phyloP scores from a whole-genome alignment of 2,797 vertebrate species.

The Vireo griseus region DNA sequence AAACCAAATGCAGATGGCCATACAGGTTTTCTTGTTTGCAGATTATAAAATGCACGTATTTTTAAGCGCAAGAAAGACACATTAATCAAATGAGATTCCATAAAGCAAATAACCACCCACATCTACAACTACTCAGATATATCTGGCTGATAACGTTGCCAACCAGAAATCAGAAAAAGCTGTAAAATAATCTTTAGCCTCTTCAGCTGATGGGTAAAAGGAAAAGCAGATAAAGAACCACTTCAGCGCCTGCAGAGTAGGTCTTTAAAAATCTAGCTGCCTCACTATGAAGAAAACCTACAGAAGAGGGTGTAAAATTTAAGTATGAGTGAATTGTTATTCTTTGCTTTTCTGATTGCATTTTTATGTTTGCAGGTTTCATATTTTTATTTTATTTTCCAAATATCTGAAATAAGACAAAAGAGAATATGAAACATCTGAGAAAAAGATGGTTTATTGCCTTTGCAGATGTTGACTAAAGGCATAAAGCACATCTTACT shows the following conservation, averaged over 20 bases:
- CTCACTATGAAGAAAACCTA: not conserved
- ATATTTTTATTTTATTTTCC: not conserved
- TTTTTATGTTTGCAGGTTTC: accelerated
- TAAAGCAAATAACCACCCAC: not conserved
- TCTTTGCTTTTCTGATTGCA: not conserved
- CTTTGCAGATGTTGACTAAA: not conserved
- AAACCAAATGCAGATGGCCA: not conserved
- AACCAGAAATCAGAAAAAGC: not conserved
- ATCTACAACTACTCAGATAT: not conserved
- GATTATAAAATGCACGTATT: not conserved
- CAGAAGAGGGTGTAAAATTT: not conserved
- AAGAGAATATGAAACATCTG: not conserved
- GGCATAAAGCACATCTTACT: not conserved
- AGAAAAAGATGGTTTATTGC: not conserved
- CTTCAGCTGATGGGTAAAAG: not conserved
- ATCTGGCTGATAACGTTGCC: not conserved
- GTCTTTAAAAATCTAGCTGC: not conserved
- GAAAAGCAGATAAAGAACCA: not conserved
- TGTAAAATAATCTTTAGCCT: not conserved
- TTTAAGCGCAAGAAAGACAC: not conserved
- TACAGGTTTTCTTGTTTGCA: not conserved
- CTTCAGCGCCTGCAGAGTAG: not conserved
- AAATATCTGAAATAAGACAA: not conserved
- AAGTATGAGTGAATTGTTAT: not conserved
- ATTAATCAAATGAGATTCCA: not conserved